Percentiles rank a stretch among this genome's conserved stretches.
These are phyloP conservation scores for Equus quagga DNA, from an alignment of 2,113 vertebrate genomes.

Conservation along the genomic window DNA sequence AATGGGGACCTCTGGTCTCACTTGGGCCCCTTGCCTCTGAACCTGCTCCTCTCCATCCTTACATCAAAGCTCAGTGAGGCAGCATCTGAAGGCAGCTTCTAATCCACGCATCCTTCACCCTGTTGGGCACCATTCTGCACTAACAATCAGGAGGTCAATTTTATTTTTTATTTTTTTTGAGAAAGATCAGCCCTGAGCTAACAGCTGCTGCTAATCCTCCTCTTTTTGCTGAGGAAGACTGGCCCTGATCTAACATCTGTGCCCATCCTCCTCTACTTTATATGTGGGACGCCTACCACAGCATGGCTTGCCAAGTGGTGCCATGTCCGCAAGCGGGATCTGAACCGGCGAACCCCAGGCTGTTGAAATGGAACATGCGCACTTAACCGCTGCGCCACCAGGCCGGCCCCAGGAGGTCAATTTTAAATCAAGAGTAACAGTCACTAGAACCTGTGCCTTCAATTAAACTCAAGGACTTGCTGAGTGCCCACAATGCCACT, in stretches of 20 bases:
- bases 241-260: no score
- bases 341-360: no score
- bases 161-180: not conserved
- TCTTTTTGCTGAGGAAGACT: no score
- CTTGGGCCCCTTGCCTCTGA: not conserved
- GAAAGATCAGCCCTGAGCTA: no score
- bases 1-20: not conserved
- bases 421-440: not conserved
- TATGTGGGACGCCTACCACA: no score
- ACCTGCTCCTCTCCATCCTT: not conserved
- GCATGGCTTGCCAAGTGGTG: no score
- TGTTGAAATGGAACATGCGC: no score
- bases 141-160: not conserved
- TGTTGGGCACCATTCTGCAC: not conserved
- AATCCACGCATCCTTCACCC: not conserved
- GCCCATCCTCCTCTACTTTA: no score
- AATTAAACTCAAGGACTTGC: not conserved
- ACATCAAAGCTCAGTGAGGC: not conserved
- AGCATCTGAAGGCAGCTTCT: not conserved
- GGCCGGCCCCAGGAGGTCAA: not conserved
- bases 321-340: no score
- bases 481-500: accelerated
- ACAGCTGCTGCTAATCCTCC: no score
- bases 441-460: not conserved
- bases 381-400: no score